Percentiles rank a stretch among this genome's conserved stretches.
Evolutionary conservation across 2,888 invertebrate genomes (phyloP).

Genomic region (Eupithecia vulgata): DNA sequence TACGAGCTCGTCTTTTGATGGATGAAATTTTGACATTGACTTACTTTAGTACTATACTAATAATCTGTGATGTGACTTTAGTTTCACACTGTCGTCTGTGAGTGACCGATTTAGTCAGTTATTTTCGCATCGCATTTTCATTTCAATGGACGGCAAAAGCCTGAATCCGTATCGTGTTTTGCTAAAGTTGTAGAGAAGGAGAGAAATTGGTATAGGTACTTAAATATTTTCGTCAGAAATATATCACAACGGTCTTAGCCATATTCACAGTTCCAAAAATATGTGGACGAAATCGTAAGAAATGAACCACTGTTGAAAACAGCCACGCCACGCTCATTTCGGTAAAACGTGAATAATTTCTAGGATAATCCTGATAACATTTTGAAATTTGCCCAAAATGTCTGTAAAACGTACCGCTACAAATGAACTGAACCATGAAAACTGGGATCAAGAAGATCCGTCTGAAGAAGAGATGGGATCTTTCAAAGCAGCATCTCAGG

Average conservation of each 20-base stretch:
- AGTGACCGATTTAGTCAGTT: no score
- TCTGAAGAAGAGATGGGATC: conserved; percentile 88
- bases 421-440: conserved; percentile 90
- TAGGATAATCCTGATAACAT: conserved; percentile 5
- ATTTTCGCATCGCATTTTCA: not conserved
- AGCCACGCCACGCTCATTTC: not conserved
- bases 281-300: not conserved
- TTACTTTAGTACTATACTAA: no score
- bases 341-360: conserved; percentile 20
- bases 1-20: no score
- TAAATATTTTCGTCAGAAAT: not conserved
- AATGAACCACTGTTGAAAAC: not conserved
- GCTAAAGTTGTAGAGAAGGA: not conserved
- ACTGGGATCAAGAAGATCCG: conserved; percentile 92
- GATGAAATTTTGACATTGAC: no score
- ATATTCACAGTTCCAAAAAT: not conserved
- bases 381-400: conserved; percentile 74
- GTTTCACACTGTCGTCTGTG: no score
- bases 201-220: not conserved
- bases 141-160: conserved; percentile 2
- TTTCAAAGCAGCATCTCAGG: conserved; percentile 86
- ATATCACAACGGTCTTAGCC: not conserved
- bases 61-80: no score
- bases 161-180: not conserved
- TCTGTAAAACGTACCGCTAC: conserved; percentile 89